These are phyloP conservation scores for Junonia oenone DNA, from an alignment of 2,888 invertebrate genomes.

Conservation along the genomic window DNA sequence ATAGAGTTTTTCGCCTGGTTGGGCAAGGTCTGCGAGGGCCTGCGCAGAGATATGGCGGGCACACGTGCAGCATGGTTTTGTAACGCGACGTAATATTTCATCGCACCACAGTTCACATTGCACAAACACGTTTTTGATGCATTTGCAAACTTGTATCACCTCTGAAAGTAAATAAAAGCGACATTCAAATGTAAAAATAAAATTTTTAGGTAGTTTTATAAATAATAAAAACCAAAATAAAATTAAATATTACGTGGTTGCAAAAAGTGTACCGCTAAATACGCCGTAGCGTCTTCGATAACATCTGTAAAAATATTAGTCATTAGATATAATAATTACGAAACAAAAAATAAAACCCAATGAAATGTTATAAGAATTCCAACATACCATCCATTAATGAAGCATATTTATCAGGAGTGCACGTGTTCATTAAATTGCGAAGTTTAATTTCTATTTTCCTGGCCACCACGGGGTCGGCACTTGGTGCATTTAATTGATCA, in stretches of 20 bases:
- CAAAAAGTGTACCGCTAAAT: slow-evolving; percentile 54
- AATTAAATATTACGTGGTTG: slow-evolving; percentile 49
- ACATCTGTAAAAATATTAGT: slow-evolving; percentile 48
- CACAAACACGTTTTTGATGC: slow-evolving; percentile 65
- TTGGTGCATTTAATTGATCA: slow-evolving; percentile 46
- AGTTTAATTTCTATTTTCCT: slow-evolving; percentile 65
- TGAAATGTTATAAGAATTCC: background rate
- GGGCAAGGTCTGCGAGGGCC: slow-evolving; percentile 43
- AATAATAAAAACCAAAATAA: slow-evolving; percentile 29
- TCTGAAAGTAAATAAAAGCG: slow-evolving; percentile 37
- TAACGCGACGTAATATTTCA: slow-evolving; percentile 56
- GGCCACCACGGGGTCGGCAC: slow-evolving; percentile 55
- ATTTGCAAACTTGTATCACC: slow-evolving; percentile 60
- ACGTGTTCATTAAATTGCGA: slow-evolving; percentile 42
- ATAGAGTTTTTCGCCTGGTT: slow-evolving; percentile 33
- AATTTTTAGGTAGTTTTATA: too few species aligned
- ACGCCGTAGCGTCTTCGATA: slow-evolving; percentile 55
- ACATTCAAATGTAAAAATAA: background rate
- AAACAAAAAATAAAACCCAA: background rate
- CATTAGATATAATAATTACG: background rate
- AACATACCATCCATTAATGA: slow-evolving; percentile 49
- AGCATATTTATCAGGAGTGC: slow-evolving; percentile 40
- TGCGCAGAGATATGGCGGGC: slow-evolving; percentile 52
- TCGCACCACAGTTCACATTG: slow-evolving; percentile 70
- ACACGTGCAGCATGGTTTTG: slow-evolving; percentile 58